phyloP scores from a whole-genome alignment of 2,113 vertebrate genomes.

The Passer domesticus region DNA sequence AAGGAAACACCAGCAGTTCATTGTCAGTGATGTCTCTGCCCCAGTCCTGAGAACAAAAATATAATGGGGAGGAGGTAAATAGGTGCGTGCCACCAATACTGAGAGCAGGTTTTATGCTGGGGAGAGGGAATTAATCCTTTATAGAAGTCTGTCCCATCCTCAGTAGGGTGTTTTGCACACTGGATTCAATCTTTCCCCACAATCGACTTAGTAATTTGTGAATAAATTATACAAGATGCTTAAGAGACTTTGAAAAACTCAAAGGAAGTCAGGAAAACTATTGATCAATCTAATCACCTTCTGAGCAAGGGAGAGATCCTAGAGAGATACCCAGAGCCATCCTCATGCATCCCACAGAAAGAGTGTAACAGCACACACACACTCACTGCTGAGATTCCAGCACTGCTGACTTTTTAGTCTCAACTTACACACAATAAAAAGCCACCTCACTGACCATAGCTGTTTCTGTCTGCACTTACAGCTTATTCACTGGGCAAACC shows the following conservation, averaged over 20 bases:
- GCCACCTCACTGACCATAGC: not conserved
- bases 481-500: not conserved
- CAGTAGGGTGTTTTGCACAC: not conserved
- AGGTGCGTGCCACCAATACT: not conserved
- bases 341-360: not conserved
- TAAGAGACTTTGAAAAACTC: not conserved
- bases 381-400: not conserved
- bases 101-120: not conserved
- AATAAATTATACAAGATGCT: not conserved
- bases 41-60: not conserved
- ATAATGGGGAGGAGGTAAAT: fast-evolving
- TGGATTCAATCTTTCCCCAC: not conserved
- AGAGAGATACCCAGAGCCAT: not conserved
- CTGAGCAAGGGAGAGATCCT: not conserved
- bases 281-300: not conserved
- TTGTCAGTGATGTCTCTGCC: not conserved
- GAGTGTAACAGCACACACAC: fast-evolving
- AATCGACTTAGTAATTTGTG: fast-evolving
- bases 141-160: not conserved
- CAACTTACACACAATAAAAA: not conserved
- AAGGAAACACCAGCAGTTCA: not conserved
- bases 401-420: not conserved
- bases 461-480: not conserved
- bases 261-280: not conserved
- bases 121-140: not conserved